Evolutionary conservation across 2,888 invertebrate genomes (phyloP).

Genomic region (Chrysolina americana): DNA sequence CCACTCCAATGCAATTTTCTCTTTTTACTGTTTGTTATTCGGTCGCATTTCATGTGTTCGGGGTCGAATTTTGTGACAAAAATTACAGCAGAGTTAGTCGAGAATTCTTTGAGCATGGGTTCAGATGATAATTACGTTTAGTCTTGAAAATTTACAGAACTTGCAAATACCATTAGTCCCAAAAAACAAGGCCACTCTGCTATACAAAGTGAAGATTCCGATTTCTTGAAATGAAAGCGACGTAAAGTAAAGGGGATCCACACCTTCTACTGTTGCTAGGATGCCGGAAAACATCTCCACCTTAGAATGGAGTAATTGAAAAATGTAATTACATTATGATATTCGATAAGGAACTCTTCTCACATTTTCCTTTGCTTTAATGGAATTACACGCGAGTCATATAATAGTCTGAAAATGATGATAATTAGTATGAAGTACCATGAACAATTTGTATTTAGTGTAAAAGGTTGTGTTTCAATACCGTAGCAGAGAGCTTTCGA

Average conservation of each 20-base stretch:
- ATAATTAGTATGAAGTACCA: too few species aligned
- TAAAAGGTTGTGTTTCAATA: too few species aligned
- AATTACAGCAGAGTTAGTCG: slow-evolving; percentile 26
- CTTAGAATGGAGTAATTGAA: too few species aligned
- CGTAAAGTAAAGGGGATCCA: neutral
- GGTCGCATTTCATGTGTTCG: slow-evolving; percentile 28
- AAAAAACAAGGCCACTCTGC: neutral
- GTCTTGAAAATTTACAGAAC: slow-evolving; percentile 16
- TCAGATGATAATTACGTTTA: slow-evolving; percentile 29
- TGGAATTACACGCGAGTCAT: too few species aligned
- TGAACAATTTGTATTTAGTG: too few species aligned
- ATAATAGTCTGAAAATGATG: too few species aligned
- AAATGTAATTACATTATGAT: too few species aligned
- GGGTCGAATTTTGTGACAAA: slow-evolving; percentile 31
- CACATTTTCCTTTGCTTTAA: too few species aligned
- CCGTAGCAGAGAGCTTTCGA: too few species aligned
- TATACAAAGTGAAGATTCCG: slow-evolving; percentile 5
- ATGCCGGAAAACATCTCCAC: neutral
- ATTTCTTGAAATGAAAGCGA: neutral
- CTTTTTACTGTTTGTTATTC: slow-evolving; percentile 29
- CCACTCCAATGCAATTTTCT: slow-evolving; percentile 35
- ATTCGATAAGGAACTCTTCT: too few species aligned
- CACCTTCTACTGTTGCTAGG: neutral
- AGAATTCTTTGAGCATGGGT: slow-evolving; percentile 24
- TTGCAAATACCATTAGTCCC: slow-evolving; percentile 15